These are phyloP conservation scores for Chloroclystis v-ata DNA, from an alignment of 2,888 invertebrate species.

Conservation along the genomic window DNA sequence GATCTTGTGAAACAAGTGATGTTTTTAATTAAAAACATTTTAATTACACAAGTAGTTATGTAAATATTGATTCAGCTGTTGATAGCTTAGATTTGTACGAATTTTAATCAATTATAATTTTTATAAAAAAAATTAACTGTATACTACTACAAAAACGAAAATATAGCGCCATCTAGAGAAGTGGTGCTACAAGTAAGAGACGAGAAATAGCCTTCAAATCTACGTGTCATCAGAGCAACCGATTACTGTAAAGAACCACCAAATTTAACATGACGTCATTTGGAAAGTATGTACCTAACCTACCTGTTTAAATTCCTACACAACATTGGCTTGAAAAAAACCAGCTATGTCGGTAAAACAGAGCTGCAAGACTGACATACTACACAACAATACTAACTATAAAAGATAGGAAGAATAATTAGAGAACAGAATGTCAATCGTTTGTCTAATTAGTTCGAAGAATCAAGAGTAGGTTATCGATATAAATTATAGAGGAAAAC, in stretches of 20 bases:
- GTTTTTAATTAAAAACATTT: not conserved
- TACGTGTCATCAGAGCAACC: conserved; percentile 29
- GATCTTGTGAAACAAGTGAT: not conserved
- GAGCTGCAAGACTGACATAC: conserved; percentile 1
- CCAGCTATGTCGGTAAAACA: conserved; percentile 32
- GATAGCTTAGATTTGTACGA: too few relatives aligned
- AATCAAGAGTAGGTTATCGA: too few relatives aligned
- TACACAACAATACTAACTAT: not conserved
- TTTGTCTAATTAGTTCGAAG: too few relatives aligned
- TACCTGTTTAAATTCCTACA: conserved; percentile 53
- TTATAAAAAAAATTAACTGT: too few relatives aligned
- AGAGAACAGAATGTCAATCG: too few relatives aligned
- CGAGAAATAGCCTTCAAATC: conserved; percentile 15
- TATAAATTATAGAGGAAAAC: too few relatives aligned
- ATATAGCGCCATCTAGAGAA: conserved; percentile 46
- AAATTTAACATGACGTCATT: conserved; percentile 67
- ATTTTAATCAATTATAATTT: not conserved
- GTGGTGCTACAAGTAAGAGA: too few relatives aligned
- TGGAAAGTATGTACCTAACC: conserved; percentile 57
- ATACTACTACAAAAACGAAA: too few relatives aligned
- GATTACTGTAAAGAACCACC: conserved; percentile 41
- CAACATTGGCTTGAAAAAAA: conserved; percentile 28
- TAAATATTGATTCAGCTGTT: too few relatives aligned
- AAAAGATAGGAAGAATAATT: too few relatives aligned
- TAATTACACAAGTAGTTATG: too few relatives aligned